Evolutionary conservation across 2,113 vertebrate genomes (phyloP).

Genomic region (Xiphias gladius): DNA sequence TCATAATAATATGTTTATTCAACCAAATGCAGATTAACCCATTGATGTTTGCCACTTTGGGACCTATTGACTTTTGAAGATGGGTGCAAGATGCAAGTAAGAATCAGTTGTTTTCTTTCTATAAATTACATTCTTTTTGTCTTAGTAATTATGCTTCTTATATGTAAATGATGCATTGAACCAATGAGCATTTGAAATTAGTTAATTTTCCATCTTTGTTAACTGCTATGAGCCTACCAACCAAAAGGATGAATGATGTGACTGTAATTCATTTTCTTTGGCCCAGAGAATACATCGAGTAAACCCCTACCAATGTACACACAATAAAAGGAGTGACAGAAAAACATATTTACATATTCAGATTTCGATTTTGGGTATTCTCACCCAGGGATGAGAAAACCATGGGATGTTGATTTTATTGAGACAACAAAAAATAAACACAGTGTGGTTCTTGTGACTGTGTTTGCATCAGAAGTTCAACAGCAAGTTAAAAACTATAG

Average conservation of each 20-base stretch:
- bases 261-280: background rate
- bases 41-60: conserved; percentile 3
- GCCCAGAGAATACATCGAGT: background rate
- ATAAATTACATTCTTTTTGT: background rate
- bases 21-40: conserved; percentile 20
- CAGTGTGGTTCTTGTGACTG: background rate
- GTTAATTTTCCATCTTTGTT: background rate
- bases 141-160: background rate
- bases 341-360: background rate
- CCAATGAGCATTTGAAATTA: background rate
- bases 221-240: background rate
- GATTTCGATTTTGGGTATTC: background rate
- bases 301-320: background rate
- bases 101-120: background rate
- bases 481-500: background rate
- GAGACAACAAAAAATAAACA: conserved; percentile 6
- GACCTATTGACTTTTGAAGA: conserved; percentile 5
- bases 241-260: background rate
- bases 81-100: background rate
- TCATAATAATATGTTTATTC: conserved; percentile 32
- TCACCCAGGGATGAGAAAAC: background rate
- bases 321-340: background rate
- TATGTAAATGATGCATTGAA: conserved; percentile 7
- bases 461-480: background rate
- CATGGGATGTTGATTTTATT: background rate